Percentiles rank a stretch among this genome's conserved stretches.
Conservation (phyloP, 2,113 vertebrate species). For the Furnarius figulus region DNA sequence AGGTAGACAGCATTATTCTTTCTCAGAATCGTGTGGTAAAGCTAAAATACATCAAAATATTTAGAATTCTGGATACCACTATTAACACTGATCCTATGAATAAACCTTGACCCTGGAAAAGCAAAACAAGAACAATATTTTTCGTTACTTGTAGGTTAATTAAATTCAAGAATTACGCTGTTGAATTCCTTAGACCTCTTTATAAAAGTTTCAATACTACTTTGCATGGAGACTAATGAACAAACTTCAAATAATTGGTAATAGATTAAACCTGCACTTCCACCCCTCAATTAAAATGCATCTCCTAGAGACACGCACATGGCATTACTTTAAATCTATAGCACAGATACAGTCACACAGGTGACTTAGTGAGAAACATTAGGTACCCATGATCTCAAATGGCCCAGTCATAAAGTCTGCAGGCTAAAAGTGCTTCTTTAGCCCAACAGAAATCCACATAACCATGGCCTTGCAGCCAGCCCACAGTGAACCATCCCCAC, state of each 20-base stretch:
- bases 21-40: not conserved
- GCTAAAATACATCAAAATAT: not conserved
- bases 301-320: not conserved
- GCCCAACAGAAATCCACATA: fast-evolving
- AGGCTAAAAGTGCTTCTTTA: not conserved
- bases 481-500: fast-evolving
- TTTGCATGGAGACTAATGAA: not conserved
- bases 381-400: fast-evolving
- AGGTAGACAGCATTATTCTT: not conserved
- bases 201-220: not conserved
- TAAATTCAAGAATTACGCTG: not conserved
- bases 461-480: not conserved
- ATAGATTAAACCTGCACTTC: not conserved
- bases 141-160: not conserved
- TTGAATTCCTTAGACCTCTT: not conserved
- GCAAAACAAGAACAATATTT: not conserved
- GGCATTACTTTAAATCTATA: fast-evolving
- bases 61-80: not conserved
- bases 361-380: not conserved
- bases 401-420: too few species aligned
- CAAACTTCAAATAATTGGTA: not conserved
- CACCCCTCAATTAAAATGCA: not conserved
- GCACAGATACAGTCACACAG: fast-evolving
- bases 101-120: not conserved
- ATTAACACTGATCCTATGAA: not conserved